These are phyloP conservation scores for Tiphia femorata DNA, from an alignment of 2,888 invertebrate genomes.

Conservation along the genomic window DNA sequence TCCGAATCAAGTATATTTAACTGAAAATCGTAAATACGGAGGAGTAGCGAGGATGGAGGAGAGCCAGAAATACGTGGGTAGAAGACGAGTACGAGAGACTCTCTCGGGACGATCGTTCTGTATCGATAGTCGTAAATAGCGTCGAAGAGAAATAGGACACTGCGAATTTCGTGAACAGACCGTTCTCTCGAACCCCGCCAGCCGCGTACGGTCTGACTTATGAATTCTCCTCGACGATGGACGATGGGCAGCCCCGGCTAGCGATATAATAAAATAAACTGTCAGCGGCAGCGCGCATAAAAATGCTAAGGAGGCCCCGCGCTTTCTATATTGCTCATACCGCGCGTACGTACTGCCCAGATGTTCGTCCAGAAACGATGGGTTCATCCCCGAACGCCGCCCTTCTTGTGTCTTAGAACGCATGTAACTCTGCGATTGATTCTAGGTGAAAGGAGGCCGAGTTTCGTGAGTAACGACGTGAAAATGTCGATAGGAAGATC, in stretches of 20 bases:
- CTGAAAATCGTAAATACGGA: too few species aligned
- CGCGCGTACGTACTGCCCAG: constrained; percentile 45
- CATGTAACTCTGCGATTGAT: too few species aligned
- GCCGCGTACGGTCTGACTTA: constrained; percentile 40
- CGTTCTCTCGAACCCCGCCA: constrained; percentile 5
- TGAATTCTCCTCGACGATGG: constrained; percentile 50
- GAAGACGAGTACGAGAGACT: too few species aligned
- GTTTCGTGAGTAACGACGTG: too few species aligned
- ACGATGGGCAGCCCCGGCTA: constrained; percentile 54
- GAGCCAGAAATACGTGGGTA: too few species aligned
- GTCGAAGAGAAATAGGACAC: constrained; percentile 17
- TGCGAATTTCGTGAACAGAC: constrained; percentile 1
- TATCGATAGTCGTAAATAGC: constrained; percentile 25
- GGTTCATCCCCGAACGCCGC: too few species aligned
- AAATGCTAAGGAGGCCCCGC: constrained; percentile 66
- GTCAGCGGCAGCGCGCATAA: constrained; percentile 68
- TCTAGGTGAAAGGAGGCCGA: too few species aligned
- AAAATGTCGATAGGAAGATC: too few species aligned
- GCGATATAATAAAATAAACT: constrained; percentile 67
- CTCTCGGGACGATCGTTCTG: constrained; percentile 2
- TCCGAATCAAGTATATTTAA: too few species aligned
- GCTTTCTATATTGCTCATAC: constrained; percentile 53
- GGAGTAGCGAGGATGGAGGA: too few species aligned
- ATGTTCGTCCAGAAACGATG: constrained; percentile 28
- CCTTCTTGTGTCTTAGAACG: too few species aligned